Evolutionary conservation across 2,113 vertebrate species (phyloP), one percentile per base, ranked within the genome.

Genomic region (Trichomycterus rosablanca): DNA sequence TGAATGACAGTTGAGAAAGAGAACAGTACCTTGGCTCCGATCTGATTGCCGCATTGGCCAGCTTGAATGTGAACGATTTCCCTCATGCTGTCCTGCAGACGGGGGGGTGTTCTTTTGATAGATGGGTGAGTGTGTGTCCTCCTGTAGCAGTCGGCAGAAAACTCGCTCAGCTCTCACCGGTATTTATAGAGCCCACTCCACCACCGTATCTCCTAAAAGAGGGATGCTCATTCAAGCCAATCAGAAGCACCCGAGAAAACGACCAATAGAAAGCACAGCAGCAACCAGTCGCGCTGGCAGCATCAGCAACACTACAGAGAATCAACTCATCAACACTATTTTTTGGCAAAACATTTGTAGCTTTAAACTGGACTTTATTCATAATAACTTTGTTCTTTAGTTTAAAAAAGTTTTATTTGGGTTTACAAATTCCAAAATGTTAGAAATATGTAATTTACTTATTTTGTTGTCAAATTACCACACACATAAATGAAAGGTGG

Each of bases 1-100:
- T n/a, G n/a, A n/a, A n/a, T n/a, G n/a, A n/a, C n/a, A n/a, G n/a
- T n/a, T n/a, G n/a, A 40, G 14, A 40, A 40, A n/a, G 2, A 2
- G 3, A 37, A 11, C 12, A 32, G 73, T 77, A 79, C 78, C 78
- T 79, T 79, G 37, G 78, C 73, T 72, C 78, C 78, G 49, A 79
- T 77, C 49, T 79, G 78, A 53, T 79, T 79, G 78, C 78, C 78
- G 63, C 78, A 79, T 44, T 79, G 78, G 59, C 78, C 78, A 56
- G 78, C 78, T 67, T 79, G 78, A 58, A 79, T 72, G 30, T 79
- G 78, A 24, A 79, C 73, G 16, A 79, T 79, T 59, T 79, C 78
- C 64, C 78, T 61, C 78, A 79, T 79, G 44, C 50, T 78, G 59
- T 45, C 37, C 53, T 30, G 35, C 55, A 40, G 39, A 11, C 15